These are phyloP conservation scores for Athrips mouffetella DNA, from an alignment of 2,888 invertebrate species.

Conservation along the genomic window DNA sequence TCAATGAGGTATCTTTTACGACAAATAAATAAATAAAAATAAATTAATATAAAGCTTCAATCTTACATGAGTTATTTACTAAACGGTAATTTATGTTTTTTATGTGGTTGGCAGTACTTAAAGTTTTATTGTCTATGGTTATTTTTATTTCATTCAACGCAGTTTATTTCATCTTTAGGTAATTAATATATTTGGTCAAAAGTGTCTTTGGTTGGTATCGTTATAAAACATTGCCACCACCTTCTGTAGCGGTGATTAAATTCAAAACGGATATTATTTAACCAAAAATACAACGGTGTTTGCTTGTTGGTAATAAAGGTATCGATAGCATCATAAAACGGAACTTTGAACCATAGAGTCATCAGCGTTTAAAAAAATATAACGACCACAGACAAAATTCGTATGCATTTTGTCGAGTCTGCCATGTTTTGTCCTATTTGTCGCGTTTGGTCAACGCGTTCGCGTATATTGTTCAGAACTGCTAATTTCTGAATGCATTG, in stretches of 20 bases:
- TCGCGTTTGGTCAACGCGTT: constrained; percentile 76
- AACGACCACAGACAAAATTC: constrained; percentile 66
- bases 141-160: not conserved
- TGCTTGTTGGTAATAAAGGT: too few species aligned
- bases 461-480: constrained; percentile 64
- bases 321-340: constrained; percentile 26
- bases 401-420: constrained; percentile 68
- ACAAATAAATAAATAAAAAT: too few species aligned
- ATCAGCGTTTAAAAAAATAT: constrained; percentile 55
- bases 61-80: not conserved
- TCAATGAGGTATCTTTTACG: too few species aligned
- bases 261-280: too few species aligned
- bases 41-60: not conserved
- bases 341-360: constrained; percentile 32
- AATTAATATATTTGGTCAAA: not conserved
- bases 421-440: constrained; percentile 79
- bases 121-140: constrained; percentile 5
- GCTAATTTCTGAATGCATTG: constrained; percentile 71
- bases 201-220: too few species aligned
- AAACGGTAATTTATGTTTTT: not conserved
- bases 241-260: not conserved
- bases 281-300: too few species aligned
- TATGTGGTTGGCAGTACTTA: not conserved
- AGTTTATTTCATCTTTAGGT: not conserved
- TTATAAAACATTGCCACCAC: not conserved